Conservation (phyloP, 1,140 invertebrate species). For the Neotoxoptera formosana region DNA sequence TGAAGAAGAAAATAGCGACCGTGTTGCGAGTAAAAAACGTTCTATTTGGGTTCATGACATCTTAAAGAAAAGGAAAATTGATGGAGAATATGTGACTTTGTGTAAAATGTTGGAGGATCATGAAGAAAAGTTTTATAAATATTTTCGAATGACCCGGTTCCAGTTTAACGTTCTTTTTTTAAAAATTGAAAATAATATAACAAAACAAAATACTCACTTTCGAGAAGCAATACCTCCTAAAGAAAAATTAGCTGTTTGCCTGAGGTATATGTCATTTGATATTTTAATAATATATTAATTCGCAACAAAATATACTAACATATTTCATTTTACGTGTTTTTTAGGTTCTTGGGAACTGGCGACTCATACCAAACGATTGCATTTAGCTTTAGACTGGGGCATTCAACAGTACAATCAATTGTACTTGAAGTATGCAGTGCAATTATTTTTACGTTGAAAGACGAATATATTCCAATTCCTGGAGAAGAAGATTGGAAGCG, state of each 20-base stretch:
- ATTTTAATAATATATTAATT: no score
- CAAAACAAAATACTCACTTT: constrained; percentile 24
- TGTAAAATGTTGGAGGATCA: constrained; percentile 14
- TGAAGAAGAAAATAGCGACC: not conserved
- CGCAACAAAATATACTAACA: no score
- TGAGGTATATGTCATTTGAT: no score
- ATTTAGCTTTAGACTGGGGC: no score
- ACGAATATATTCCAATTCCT: not conserved
- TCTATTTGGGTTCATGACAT: no score
- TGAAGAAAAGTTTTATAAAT: not conserved
- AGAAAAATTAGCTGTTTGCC: not conserved
- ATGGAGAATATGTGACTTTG: not conserved
- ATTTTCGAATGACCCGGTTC: not conserved
- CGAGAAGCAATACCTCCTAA: constrained; percentile 2
- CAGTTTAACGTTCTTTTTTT: not conserved
- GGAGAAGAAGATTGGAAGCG: not conserved
- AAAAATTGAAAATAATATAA: constrained; percentile 1
- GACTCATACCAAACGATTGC: no score
- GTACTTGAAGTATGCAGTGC: no score
- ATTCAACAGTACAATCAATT: no score
- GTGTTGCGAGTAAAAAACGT: not conserved
- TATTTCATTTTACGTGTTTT: no score
- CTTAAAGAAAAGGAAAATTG: not conserved
- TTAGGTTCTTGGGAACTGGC: no score
- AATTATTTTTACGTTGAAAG: no score